phyloP scores from a whole-genome alignment of 2,888 invertebrate genomes.

The Blastobasis adustella region DNA sequence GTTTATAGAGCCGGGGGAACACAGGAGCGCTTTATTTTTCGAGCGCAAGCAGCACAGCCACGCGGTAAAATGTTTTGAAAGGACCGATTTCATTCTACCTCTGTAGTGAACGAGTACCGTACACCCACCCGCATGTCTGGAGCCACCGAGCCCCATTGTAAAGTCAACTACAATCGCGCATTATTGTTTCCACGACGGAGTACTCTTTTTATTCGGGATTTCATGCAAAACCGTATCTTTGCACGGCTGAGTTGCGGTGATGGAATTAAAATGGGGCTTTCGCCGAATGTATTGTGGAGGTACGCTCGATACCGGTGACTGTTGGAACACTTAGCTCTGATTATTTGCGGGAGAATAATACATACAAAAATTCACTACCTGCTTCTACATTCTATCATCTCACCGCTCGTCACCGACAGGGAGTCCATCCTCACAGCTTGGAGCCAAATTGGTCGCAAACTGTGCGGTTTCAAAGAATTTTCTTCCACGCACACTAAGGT shows the following conservation, averaged over 20 bases:
- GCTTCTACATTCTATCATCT: background rate
- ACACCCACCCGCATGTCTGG: constrained; percentile 48
- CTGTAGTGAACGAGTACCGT: constrained; percentile 29
- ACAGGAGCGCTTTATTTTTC: constrained; percentile 53
- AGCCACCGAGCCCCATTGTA: constrained; percentile 50
- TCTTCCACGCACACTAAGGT: too few species aligned
- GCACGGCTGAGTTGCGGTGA: constrained; percentile 58
- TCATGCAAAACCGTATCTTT: constrained; percentile 60
- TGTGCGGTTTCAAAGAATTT: too few species aligned
- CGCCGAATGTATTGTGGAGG: constrained; percentile 41
- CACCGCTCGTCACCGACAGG: too few species aligned
- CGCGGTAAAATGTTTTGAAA: constrained; percentile 70
- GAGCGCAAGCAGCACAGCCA: constrained; percentile 34
- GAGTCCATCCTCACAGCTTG: too few species aligned
- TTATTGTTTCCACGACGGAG: constrained; percentile 63
- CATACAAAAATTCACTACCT: background rate
- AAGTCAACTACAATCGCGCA: constrained; percentile 65
- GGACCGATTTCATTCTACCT: constrained; percentile 69
- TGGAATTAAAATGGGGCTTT: constrained; percentile 65
- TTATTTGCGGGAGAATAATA: background rate
- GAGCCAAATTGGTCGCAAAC: too few species aligned
- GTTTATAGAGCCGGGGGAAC: too few species aligned
- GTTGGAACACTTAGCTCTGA: background rate
- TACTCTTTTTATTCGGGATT: constrained; percentile 60
- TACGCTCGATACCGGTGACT: constrained; percentile 8